Evolutionary conservation across 2,888 invertebrate species (phyloP).

Genomic region (Leistus spinibarbis): DNA sequence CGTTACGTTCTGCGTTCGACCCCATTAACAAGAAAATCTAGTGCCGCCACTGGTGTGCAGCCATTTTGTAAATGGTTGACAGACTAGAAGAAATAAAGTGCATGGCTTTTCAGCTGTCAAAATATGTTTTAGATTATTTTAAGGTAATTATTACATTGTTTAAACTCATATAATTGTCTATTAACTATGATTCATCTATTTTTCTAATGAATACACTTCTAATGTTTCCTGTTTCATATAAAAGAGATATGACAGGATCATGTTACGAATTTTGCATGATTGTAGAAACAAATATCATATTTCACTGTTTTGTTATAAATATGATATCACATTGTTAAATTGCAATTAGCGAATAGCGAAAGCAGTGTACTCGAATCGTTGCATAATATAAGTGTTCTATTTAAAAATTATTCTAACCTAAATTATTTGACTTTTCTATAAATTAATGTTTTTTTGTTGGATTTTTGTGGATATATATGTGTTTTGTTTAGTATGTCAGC

Average conservation of each 20-base stretch:
- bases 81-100: conserved; percentile 10
- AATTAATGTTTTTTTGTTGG: too few relatives aligned
- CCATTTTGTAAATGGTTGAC: conserved; percentile 32
- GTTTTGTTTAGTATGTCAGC: conserved; percentile 61
- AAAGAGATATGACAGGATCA: neutral
- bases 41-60: neutral
- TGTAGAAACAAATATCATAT: conserved; percentile 3
- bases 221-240: neutral
- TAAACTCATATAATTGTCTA: neutral
- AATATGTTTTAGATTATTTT: conserved; percentile 30
- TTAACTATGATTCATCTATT: neutral
- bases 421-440: conserved; percentile 13
- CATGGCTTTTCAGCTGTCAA: conserved; percentile 35
- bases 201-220: neutral
- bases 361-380: neutral
- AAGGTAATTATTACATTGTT: conserved; percentile 16
- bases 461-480: conserved; percentile 15
- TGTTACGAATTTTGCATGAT: conserved; percentile 10
- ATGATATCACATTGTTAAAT: neutral
- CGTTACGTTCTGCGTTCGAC: too few relatives aligned
- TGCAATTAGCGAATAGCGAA: neutral
- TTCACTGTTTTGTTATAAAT: neutral
- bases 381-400: neutral
- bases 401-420: conserved; percentile 13
- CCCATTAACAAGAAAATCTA: too few relatives aligned